Conservation (phyloP, 2,888 invertebrate species). For the Catocala fraxini region DNA sequence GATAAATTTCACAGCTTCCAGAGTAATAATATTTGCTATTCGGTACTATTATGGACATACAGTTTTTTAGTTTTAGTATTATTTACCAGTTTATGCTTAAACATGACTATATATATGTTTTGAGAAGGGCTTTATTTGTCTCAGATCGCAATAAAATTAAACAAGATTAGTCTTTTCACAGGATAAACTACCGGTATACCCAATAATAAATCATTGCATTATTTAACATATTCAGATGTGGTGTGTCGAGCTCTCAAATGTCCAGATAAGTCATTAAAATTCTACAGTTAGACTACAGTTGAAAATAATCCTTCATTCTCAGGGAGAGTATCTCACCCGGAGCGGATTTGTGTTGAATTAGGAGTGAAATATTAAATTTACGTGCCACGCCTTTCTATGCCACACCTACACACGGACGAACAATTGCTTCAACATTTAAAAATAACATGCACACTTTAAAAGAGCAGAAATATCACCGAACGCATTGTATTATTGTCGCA, state of each 20-base stretch:
- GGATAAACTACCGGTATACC: background rate
- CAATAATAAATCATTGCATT: background rate
- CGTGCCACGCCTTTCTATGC: conserved; percentile 45
- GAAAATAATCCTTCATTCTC: conserved; percentile 54
- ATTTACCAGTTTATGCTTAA: too few species aligned
- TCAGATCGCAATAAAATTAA: too few species aligned
- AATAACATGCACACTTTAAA: conserved; percentile 4
- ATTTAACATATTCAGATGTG: conserved; percentile 4
- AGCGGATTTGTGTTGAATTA: conserved; percentile 60
- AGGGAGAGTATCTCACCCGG: conserved; percentile 39
- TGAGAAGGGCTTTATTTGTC: too few species aligned
- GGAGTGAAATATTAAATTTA: conserved; percentile 66
- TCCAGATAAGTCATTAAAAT: conserved; percentile 21
- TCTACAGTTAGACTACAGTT: conserved; percentile 25
- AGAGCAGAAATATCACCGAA: background rate
- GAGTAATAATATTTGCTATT: too few species aligned
- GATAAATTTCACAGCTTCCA: too few species aligned
- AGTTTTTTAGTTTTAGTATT: too few species aligned
- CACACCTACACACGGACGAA: conserved; percentile 14
- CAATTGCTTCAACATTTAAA: conserved; percentile 14
- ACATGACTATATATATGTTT: too few species aligned
- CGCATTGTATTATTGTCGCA: conserved; percentile 18
- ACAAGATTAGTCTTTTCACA: too few species aligned
- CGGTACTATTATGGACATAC: too few species aligned
- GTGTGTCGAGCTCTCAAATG: conserved; percentile 1